Evolutionary conservation across 2,888 invertebrate genomes (phyloP), one percentile per base, ranked within the genome.

Genomic region (Himalopsyche anomala): DNA sequence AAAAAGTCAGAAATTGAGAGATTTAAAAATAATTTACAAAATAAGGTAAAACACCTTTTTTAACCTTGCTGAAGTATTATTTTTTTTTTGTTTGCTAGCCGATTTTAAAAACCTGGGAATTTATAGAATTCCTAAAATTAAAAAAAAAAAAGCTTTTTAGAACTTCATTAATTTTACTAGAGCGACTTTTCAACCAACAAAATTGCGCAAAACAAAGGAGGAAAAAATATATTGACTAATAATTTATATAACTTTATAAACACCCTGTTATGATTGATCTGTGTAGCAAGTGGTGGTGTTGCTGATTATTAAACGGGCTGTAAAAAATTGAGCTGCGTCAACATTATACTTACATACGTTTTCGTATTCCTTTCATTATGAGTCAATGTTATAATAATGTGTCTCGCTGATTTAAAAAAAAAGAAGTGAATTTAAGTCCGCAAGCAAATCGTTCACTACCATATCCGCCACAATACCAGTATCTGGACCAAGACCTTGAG

Each of bases 401-500:
- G 74, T 74, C 74, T 74, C 38, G 74, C 74, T 36, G 74, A 5
- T 38, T 74, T 74, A 5, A 74, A 74, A 74, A 62, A 74, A 74
- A 69, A 28, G 28, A 28, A 28, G 38, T 36, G 74, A 74, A 74
- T 38, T 74, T 74, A 74, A 74, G 80, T 80, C 80, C 51, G 80
- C 80, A 42, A 80, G 80, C 51, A 17, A 74, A 15, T 38, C 74
- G 74, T 36, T 80, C 45, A 82, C 79, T 82, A 82, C 81, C 79
- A 79, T 85, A 85, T 85, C 85, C 85, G 85, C 85, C 82, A 82
- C 74, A 40, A 69, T 51, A 69, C 45, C 51, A 82, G 42, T 56
- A 85, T 82, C 82, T 85, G 28, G 85, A 85, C 19, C 81, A 82
- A 81, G 82, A 74, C 85, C 85, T 85, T 82, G 85, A 38, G 40